Base-by-base conservation (phyloP, 2,797 vertebrate genomes). In the Leptatherina wallacei region DNA sequence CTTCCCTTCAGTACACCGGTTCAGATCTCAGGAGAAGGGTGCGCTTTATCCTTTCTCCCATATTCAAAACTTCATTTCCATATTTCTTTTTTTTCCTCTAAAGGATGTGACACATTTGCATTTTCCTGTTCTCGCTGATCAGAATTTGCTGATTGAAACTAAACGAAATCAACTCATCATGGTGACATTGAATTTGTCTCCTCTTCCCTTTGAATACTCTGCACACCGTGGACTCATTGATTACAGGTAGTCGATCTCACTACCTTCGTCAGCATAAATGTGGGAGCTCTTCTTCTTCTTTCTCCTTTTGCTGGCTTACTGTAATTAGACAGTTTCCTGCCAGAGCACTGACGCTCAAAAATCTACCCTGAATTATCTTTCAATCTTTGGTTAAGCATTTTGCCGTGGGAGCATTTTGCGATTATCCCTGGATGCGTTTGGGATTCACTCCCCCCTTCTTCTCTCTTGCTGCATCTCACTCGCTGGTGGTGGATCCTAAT, bases 71-170 rank as follows among this genome's bases (percentile, higher is more conserved):
- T 91, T 91, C 18, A 93, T 93, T 94, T 95, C 88, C 90, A 93
- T 91, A 89, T 92, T 82, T 88, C 75, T 76, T 78, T 84, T 82
- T 81, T 65, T 74, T 75, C 9, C 29, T 63, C 82, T 77, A 85
- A 92, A 88, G 91, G 90, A 93, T 90, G 82, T 89, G 91, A 89
- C 86, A 91, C 89, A 93, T 92, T 93, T 91, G 88, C 93, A 91
- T 93, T 89, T 92, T 84, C 88, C 82, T 86, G 82, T 86, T 90
- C 82, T 78, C 69, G 83, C 92, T 92, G 91, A 94, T 94, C 93
- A 90, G 85, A 93, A 95, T 93, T 89, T 91, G 91, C 93, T 95
- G 93, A 95, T 93, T 91, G 91, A 91, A 93, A 93, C 91, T 89
- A 90, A 94, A 93, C 64, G 84, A 90, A 92, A 94, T 93, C 88